phyloP scores from a whole-genome alignment of 2,797 vertebrate species.

The Enteromius trimaculatus region DNA sequence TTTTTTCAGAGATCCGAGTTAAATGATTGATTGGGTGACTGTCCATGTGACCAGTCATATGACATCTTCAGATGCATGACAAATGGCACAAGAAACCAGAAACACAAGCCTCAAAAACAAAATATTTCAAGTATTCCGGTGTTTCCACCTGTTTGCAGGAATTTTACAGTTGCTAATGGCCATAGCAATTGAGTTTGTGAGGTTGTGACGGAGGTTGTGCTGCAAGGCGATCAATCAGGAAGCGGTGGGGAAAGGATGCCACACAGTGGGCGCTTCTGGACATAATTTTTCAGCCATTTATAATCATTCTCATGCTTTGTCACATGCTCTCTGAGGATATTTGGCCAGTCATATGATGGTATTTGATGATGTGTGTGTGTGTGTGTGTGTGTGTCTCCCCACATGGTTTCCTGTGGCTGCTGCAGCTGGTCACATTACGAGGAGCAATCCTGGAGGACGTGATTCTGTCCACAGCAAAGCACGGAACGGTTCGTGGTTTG shows the following conservation, averaged over 20 bases:
- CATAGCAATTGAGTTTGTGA: slow-evolving; percentile 6
- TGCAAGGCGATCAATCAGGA: background rate
- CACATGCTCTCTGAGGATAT: slow-evolving; percentile 6
- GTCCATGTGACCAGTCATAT: slow-evolving; percentile 19
- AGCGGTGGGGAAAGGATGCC: slow-evolving; percentile 50
- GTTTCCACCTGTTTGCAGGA: background rate
- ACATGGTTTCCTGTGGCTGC: background rate
- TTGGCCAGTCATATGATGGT: background rate
- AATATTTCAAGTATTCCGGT: background rate
- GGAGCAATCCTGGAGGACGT: slow-evolving; percentile 89
- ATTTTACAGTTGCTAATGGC: background rate
- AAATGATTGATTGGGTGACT: background rate
- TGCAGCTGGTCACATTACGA: slow-evolving; percentile 87
- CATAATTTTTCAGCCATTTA: background rate
- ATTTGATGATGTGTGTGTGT: background rate
- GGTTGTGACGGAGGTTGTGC: background rate
- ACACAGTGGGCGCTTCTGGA: slow-evolving; percentile 52
- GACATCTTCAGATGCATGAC: slow-evolving; percentile 15
- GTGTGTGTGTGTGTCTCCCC: background rate
- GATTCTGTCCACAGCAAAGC: slow-evolving; percentile 82
- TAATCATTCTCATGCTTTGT: slow-evolving; percentile 33
- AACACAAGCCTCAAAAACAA: background rate
- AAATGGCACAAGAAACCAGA: background rate
- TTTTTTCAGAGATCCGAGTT: background rate
- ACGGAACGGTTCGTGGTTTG: slow-evolving; percentile 85